phyloP scores from a whole-genome alignment of 2,113 vertebrate genomes.

The Ahaetulla prasina region DNA sequence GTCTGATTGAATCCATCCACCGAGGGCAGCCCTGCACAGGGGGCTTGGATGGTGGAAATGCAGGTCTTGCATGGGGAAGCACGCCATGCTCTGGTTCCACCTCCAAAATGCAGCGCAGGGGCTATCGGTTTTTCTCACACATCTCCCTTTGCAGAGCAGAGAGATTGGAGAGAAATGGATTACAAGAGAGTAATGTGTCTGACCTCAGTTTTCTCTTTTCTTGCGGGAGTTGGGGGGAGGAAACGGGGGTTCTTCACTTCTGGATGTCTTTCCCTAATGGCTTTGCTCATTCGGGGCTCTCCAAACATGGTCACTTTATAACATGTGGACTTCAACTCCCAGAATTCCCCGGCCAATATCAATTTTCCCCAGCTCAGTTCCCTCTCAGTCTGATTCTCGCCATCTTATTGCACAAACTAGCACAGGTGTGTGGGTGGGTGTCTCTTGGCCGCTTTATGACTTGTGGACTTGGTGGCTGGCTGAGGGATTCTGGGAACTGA shows the following conservation, averaged over 20 bases:
- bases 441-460: too few relatives aligned
- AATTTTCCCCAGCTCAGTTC: too few relatives aligned
- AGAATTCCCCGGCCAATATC: background rate
- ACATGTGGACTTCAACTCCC: background rate
- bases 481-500: too few relatives aligned
- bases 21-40: conserved; percentile 40
- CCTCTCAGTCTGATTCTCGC: too few relatives aligned
- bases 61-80: conserved; percentile 53
- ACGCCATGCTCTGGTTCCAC: background rate
- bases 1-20: conserved; percentile 50
- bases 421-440: too few relatives aligned
- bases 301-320: background rate
- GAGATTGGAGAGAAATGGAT: background rate
- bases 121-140: background rate
- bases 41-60: conserved; percentile 40
- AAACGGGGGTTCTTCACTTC: background rate
- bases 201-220: background rate
- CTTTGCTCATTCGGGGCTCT: background rate
- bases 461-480: too few relatives aligned
- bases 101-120: background rate
- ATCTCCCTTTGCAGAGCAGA: background rate
- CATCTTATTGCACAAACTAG: too few relatives aligned
- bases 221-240: background rate
- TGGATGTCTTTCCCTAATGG: background rate
- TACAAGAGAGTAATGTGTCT: background rate